These are phyloP conservation scores for Gadus macrocephalus DNA, from an alignment of 2,113 vertebrate genomes.

Conservation along the genomic window DNA sequence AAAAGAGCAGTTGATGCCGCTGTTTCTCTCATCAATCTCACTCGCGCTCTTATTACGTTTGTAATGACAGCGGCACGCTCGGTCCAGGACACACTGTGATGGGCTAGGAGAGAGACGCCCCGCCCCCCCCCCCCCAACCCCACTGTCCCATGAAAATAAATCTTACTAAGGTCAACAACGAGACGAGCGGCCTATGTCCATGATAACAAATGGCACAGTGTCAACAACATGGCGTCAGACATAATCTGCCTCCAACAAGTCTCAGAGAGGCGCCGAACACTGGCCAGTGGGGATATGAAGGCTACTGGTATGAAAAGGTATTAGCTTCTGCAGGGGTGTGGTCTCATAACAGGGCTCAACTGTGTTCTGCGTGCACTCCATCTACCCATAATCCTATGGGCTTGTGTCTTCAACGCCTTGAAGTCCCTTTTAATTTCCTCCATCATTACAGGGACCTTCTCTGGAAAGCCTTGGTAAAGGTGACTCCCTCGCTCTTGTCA, in stretches of 20 bases:
- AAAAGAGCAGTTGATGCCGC: constrained; percentile 70
- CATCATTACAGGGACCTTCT: constrained; percentile 65
- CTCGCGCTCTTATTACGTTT: constrained; percentile 71
- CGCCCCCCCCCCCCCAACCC: too few species aligned
- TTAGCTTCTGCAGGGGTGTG: constrained; percentile 33
- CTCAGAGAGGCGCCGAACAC: constrained; percentile 16
- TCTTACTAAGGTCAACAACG: constrained; percentile 53
- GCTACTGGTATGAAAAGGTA: neutral
- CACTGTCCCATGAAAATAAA: constrained; percentile 45
- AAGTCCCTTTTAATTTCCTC: constrained; percentile 71
- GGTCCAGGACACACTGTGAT: constrained; percentile 43
- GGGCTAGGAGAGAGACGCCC: constrained; percentile 7
- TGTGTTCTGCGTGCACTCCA: constrained; percentile 60
- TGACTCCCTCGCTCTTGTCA: constrained; percentile 71
- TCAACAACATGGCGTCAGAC: neutral
- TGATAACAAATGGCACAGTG: neutral
- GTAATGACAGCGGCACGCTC: constrained; percentile 61
- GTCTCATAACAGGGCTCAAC: constrained; percentile 31
- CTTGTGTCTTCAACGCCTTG: constrained; percentile 33
- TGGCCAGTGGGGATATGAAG: neutral
- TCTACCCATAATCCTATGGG: constrained; percentile 51
- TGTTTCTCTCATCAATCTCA: constrained; percentile 71
- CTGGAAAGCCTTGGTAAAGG: constrained; percentile 67
- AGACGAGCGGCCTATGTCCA: constrained; percentile 12
- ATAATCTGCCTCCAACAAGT: constrained; percentile 36